Evolutionary conservation across 92 coral and sea anemone species (phyloP), one percentile per base, ranked within the genome.

Genomic region (Palythoa heliodiscus): DNA sequence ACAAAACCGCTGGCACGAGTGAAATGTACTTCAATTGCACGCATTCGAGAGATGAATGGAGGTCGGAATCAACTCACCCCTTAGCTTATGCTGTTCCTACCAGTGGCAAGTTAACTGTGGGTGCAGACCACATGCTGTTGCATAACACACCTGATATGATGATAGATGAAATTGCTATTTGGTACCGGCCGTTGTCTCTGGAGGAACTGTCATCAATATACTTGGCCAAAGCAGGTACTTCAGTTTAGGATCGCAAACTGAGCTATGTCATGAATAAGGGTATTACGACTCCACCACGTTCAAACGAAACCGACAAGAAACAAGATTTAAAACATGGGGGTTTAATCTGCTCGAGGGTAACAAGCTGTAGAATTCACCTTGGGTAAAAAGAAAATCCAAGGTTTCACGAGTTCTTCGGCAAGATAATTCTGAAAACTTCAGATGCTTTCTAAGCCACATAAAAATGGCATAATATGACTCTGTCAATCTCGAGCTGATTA

Each of bases 131-230:
- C 35, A 87, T 89, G 29, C 78, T 90, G 63, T 37, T 87, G 54
- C 78, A 72, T 15, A 94, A 91, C 76, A 88, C 88, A 3, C 73
- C 73, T 20, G 89, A 85, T 77, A 75, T 94, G 82, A 89, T 55
- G 60, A 89, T 95, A 35, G 98, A 95, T 54, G 98, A 95, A 70
- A 78, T 95, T 17, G 98, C 93, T 11, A 83, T 95, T 11, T 95
- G 98, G 98, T 80, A 91, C 58, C 86, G 71, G 4, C 88, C 91
- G 17, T 71, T 95, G 68, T 24, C 87, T 29, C 58, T 17, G 19
- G 85, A 89, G 50, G 95, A 92, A 13, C 29, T 94, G 15, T 88
- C 92, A 54, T 88, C 88, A 67, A 71, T 93, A 19, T 89, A 89
- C 87, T n/a, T 74, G 24, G 94, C 95, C 15, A 93, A 90, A 91